phyloP scores from a whole-genome alignment of 1,140 invertebrate genomes.

The Hesperophylax magnus region DNA sequence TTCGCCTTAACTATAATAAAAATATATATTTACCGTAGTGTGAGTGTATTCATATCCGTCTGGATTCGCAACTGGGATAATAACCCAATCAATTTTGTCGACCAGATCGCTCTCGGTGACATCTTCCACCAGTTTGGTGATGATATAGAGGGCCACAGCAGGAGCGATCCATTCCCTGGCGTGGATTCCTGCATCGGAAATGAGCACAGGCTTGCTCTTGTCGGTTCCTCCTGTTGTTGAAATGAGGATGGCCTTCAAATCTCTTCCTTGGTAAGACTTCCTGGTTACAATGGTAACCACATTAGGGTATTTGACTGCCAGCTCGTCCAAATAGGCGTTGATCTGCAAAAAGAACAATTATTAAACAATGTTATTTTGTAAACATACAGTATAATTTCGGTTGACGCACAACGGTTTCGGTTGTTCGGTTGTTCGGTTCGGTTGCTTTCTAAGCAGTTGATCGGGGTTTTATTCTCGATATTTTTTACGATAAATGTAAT shows the following conservation, averaged over 20 bases:
- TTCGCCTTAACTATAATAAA: too few species aligned
- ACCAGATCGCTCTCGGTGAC: slow-evolving; percentile 66
- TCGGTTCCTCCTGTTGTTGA: slow-evolving; percentile 60
- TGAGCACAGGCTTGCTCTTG: slow-evolving; percentile 59
- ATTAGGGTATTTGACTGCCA: slow-evolving; percentile 65
- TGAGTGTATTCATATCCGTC: slow-evolving; percentile 68
- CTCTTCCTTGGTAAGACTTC: slow-evolving; percentile 69
- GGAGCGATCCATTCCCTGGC: slow-evolving; percentile 76
- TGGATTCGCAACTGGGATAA: slow-evolving; percentile 71
- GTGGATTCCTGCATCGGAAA: slow-evolving; percentile 66
- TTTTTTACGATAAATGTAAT: too few species aligned
- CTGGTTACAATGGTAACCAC: slow-evolving; percentile 69
- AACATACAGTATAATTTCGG: too few species aligned
- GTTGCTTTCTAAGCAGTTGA: too few species aligned
- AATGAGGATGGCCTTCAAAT: slow-evolving; percentile 71
- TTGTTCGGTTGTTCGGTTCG: too few species aligned
- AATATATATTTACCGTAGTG: slow-evolving; percentile 53
- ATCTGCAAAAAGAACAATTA: slow-evolving; percentile 54
- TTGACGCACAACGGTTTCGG: too few species aligned
- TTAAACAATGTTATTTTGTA: too few species aligned
- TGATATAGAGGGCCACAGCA: slow-evolving; percentile 68
- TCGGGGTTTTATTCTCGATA: too few species aligned
- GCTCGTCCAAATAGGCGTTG: slow-evolving; percentile 63
- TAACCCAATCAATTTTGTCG: slow-evolving; percentile 66
- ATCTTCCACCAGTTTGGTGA: slow-evolving; percentile 65